These are phyloP conservation scores for Spizaetus ornatus DNA, from an alignment of 2,113 vertebrate genomes.

Conservation along the genomic window DNA sequence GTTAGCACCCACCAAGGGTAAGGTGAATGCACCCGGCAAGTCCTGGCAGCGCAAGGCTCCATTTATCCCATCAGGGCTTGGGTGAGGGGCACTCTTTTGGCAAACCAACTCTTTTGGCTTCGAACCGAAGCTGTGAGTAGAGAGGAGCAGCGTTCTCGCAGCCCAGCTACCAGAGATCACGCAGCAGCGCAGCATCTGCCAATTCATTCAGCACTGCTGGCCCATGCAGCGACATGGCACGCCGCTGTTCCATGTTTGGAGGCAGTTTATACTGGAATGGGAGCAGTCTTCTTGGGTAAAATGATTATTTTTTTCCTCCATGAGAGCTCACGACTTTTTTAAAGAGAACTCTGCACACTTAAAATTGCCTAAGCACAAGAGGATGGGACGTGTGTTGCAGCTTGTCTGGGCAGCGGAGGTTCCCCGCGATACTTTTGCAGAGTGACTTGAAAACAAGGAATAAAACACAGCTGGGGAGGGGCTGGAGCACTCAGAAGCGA, in stretches of 20 bases:
- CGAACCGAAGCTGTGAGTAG: neutral
- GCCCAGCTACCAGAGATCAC: neutral
- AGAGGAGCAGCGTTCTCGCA: neutral
- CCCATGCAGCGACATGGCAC: conserved; percentile 23
- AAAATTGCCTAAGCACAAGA: neutral
- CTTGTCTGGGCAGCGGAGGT: neutral
- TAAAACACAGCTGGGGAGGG: neutral
- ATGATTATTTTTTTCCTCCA: neutral
- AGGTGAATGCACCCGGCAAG: neutral
- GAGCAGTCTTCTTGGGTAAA: neutral
- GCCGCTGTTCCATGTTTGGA: conserved; percentile 31
- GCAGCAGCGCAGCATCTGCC: conserved; percentile 29
- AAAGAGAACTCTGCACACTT: neutral
- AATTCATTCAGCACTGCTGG: conserved; percentile 58
- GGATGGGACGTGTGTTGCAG: neutral
- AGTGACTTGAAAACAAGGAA: neutral
- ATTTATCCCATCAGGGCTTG: neutral
- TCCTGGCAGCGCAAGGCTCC: neutral
- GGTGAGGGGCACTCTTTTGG: neutral
- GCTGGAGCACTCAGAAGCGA: neutral
- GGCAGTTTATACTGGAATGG: conserved; percentile 41
- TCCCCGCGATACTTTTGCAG: neutral
- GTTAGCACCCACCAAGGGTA: neutral
- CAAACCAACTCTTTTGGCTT: neutral
- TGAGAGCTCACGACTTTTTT: neutral